Percentiles rank a stretch among this genome's conserved stretches.
These are phyloP conservation scores for Dryobotodes eremita DNA, from an alignment of 2,888 invertebrate genomes.

Conservation along the genomic window DNA sequence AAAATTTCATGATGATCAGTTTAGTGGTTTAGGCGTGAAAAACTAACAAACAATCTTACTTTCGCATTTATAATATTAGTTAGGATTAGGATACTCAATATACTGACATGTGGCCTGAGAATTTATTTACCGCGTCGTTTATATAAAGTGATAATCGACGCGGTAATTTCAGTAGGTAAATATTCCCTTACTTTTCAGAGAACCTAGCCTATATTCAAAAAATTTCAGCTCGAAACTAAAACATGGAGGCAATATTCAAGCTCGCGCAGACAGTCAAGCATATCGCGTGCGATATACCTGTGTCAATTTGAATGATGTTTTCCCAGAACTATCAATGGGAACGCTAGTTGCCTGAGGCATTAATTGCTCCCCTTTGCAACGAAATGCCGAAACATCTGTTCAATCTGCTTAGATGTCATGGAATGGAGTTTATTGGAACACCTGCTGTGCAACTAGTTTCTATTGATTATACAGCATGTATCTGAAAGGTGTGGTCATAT, in stretches of 20 bases:
- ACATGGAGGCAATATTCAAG: slow-evolving; percentile 6
- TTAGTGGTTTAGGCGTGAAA: too few species aligned
- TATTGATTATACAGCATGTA: not conserved
- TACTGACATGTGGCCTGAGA: too few species aligned
- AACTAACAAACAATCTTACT: too few species aligned
- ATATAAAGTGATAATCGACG: too few species aligned
- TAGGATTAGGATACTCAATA: too few species aligned
- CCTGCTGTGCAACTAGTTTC: not conserved
- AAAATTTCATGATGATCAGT: too few species aligned
- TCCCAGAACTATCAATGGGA: not conserved
- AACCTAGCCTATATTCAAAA: not conserved
- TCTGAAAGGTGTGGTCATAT: not conserved
- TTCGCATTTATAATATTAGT: too few species aligned
- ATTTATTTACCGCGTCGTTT: too few species aligned
- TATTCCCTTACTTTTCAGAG: not conserved
- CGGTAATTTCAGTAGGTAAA: not conserved
- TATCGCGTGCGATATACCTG: not conserved
- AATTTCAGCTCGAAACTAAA: not conserved
- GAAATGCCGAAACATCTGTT: not conserved
- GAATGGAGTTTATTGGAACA: not conserved
- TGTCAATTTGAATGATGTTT: slow-evolving; percentile 1
- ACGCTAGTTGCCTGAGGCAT: not conserved
- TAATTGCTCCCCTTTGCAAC: not conserved
- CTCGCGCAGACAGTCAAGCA: not conserved
- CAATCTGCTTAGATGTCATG: not conserved